Evolutionary conservation across 1,140 invertebrate genomes (phyloP).

Genomic region (Drosophila burlai): DNA sequence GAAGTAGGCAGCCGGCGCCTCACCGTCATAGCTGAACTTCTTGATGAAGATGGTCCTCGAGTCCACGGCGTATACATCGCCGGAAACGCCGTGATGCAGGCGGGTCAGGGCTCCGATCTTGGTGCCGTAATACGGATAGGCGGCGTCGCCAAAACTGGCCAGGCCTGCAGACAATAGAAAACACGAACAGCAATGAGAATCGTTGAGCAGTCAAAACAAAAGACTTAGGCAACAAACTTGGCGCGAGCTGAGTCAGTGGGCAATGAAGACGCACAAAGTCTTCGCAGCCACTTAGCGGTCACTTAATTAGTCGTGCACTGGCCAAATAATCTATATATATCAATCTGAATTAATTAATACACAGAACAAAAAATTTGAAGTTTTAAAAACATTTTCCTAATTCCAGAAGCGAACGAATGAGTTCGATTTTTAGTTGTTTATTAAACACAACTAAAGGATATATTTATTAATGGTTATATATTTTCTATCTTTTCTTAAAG

Average conservation of each 20-base stretch:
- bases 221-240: slow-evolving; percentile 82
- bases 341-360: neutral
- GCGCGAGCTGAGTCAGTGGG: slow-evolving; percentile 43
- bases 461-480: neutral
- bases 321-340: slow-evolving; percentile 12
- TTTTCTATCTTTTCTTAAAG: no score
- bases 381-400: neutral
- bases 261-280: slow-evolving; percentile 16
- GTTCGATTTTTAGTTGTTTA: neutral
- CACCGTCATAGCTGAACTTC: slow-evolving; percentile 95
- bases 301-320: slow-evolving; percentile 55
- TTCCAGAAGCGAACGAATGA: neutral
- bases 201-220: slow-evolving; percentile 61
- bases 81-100: slow-evolving; percentile 93
- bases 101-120: slow-evolving; percentile 91
- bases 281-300: slow-evolving; percentile 41
- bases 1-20: slow-evolving; percentile 95
- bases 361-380: neutral
- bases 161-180: slow-evolving; percentile 38
- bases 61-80: slow-evolving; percentile 95
- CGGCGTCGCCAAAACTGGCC: slow-evolving; percentile 62
- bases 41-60: slow-evolving; percentile 94
- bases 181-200: slow-evolving; percentile 34
- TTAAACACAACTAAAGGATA: neutral
- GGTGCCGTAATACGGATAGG: slow-evolving; percentile 90